These are phyloP conservation scores for Leptinotarsa texana DNA, from an alignment of 1,140 invertebrate genomes.

Conservation along the genomic window DNA sequence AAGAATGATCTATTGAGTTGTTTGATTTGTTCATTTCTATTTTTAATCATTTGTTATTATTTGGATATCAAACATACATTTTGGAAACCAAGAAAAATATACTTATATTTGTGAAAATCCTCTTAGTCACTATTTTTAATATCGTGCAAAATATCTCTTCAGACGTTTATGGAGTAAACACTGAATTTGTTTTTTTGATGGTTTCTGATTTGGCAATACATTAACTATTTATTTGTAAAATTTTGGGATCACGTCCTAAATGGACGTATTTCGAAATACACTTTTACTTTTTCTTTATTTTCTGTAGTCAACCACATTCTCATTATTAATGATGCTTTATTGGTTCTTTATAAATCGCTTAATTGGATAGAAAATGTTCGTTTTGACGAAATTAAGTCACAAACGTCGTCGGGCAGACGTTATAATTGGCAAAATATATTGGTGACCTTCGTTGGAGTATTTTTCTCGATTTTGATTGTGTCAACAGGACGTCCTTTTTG, in stretches of 20 bases:
- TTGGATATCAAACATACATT: no score
- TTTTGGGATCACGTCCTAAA: neutral
- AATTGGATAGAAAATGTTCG: neutral
- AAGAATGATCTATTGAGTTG: no score
- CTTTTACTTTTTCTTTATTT: neutral
- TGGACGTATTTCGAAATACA: neutral
- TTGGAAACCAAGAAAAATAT: no score
- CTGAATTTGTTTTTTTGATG: no score
- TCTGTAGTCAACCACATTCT: neutral
- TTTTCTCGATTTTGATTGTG: neutral
- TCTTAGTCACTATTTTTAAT: no score
- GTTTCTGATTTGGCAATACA: no score
- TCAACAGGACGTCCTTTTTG: neutral
- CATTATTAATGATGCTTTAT: neutral
- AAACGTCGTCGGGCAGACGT: neutral
- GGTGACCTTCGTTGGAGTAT: neutral
- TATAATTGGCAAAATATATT: neutral
- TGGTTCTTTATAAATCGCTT: neutral
- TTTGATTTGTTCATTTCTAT: no score
- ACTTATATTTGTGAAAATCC: no score
- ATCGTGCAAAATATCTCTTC: no score
- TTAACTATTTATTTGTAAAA: no score
- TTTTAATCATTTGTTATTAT: no score
- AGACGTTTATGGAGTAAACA: no score
- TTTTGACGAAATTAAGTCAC: slow-evolving; percentile 1